Base-by-base conservation (phyloP, 2,113 vertebrate genomes). In the Pangasianodon hypophthalmus region DNA sequence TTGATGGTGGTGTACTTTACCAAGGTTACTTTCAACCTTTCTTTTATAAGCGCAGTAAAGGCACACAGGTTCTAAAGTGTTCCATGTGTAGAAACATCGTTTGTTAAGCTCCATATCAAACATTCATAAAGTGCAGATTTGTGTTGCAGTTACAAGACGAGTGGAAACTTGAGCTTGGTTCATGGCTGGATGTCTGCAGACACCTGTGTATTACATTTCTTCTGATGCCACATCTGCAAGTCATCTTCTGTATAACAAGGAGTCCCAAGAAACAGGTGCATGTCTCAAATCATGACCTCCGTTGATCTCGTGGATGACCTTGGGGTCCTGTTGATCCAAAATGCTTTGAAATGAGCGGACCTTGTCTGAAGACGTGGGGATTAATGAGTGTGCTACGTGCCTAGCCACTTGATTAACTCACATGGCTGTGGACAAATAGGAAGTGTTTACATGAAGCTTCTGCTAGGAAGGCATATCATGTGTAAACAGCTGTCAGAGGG, bases 181-280 rank as follows among this genome's bases (percentile, higher is more conserved):
- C n/a, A 90, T n/a, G 75, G 44, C 37, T 82, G 89, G 32, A 56
- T 60, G 58, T 44, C 32, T 14, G 16, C 16, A 21, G 58, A 50
- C 62, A 84, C 26, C 41, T 32, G 56, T 60, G 67, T 67, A 83
- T 90, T 90, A 88, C 9, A 83, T 82, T 91, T 85, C 92, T 56
- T 52, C 75, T 62, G 86, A 84, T 69, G 88, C 88, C 93, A 94
- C 94, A 95, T 95, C 94, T 95, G 93, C 90, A 87, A 93, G 89
- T 90, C 84, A 88, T 94, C 88, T 87, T 91, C 87, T 87, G 62
- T 29, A 41, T 75, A 86, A 90, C 88, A 83, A 58, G 52, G 89
- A 93, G 79, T 88, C 92, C 90, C 90, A 87, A 85, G 92, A 84
- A 95, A 93, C 95, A 95, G 95, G 95, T 95, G 95, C 44, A 77